Conservation (phyloP, 2,888 invertebrate genomes). For the Lordiphosa fenestrarum region DNA sequence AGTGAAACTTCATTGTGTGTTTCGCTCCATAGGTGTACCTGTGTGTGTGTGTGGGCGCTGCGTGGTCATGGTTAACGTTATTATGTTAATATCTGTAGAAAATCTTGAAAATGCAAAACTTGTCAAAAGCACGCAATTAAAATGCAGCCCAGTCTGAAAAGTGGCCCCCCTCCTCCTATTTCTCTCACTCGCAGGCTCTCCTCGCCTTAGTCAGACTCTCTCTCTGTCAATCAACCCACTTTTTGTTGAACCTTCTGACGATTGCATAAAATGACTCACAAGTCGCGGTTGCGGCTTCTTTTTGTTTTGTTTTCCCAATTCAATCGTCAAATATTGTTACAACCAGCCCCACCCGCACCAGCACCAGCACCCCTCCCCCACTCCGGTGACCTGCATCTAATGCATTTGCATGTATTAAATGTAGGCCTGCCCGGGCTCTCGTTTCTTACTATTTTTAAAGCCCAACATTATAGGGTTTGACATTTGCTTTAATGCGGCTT, state of each 20-base stretch:
- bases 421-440: conserved; percentile 54
- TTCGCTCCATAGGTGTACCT: conserved; percentile 10
- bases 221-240: conserved; percentile 48
- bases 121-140: conserved; percentile 56
- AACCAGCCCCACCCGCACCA: neutral
- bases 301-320: conserved; percentile 43
- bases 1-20: conserved; percentile 41
- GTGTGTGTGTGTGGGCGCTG: conserved; percentile 40
- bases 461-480: conserved; percentile 25
- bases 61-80: conserved; percentile 54
- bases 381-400: conserved; percentile 21
- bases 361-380: neutral
- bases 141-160: conserved; percentile 45
- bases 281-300: conserved; percentile 38
- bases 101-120: conserved; percentile 60
- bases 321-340: conserved; percentile 4
- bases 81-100: conserved; percentile 53
- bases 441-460: conserved; percentile 56
- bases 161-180: conserved; percentile 5
- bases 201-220: conserved; percentile 9
- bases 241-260: conserved; percentile 43
- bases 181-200: conserved; percentile 3
- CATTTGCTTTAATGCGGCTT: conserved; percentile 53
- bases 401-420: conserved; percentile 44
- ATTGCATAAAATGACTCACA: conserved; percentile 71